Conservation (phyloP, 2,113 vertebrate species). For the Ophthalmolycus amberensis region DNA sequence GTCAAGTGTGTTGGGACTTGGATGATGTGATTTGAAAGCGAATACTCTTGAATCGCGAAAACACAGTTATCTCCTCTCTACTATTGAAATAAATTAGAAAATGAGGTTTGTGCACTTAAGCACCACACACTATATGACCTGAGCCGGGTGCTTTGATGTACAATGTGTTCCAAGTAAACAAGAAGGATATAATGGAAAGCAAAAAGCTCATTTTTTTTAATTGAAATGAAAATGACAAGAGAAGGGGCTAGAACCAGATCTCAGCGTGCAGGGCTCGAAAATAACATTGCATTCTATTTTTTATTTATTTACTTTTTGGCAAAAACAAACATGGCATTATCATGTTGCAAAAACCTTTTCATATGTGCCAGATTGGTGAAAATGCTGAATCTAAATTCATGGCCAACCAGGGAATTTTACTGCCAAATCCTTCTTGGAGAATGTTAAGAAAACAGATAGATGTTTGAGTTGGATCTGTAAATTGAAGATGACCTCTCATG, state of each 20-base stretch:
- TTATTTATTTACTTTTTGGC: constrained; percentile 15
- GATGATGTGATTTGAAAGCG: constrained; percentile 86
- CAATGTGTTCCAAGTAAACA: constrained; percentile 58
- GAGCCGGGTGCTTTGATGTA: constrained; percentile 56
- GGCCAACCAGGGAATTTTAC: constrained; percentile 27
- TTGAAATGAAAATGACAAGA: constrained; percentile 58
- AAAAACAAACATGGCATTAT: constrained; percentile 54
- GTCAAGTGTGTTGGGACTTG: constrained; percentile 84
- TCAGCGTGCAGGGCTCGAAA: constrained; percentile 7
- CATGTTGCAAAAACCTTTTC: constrained; percentile 34
- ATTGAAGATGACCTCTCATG: constrained; percentile 57
- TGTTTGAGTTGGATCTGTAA: constrained; percentile 49
- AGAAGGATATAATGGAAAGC: constrained; percentile 55
- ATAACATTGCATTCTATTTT: constrained; percentile 23
- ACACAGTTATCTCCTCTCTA: constrained; percentile 81
- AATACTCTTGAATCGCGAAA: constrained; percentile 83
- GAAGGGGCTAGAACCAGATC: constrained; percentile 30
- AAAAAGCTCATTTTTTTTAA: constrained; percentile 56
- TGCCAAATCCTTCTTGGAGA: constrained; percentile 37
- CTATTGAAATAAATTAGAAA: constrained; percentile 84
- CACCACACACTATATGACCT: constrained; percentile 72
- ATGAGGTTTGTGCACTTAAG: constrained; percentile 82
- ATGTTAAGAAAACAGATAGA: constrained; percentile 46
- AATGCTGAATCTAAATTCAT: constrained; percentile 46
- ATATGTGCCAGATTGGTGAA: constrained; percentile 41